Evolutionary conservation across 2,888 invertebrate genomes (phyloP).

Genomic region (Dryobotodes eremita): DNA sequence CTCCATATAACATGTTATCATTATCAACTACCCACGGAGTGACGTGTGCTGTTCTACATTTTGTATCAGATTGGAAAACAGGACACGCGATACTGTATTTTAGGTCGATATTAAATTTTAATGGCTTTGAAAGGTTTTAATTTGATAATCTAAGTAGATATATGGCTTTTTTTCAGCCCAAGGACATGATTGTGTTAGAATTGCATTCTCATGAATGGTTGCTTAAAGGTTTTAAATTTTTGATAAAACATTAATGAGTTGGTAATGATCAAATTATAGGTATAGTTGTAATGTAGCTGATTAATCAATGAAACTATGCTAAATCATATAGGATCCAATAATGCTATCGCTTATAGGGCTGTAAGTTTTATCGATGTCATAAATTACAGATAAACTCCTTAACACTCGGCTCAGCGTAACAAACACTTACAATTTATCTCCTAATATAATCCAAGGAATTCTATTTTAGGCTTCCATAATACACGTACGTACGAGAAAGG

Average conservation of each 20-base stretch:
- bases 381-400: too few species aligned
- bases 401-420: neutral
- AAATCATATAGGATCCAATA: neutral
- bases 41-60: constrained; percentile 37
- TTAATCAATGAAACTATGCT: neutral
- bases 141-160: constrained; percentile 27
- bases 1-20: constrained; percentile 56
- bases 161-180: constrained; percentile 22
- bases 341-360: neutral
- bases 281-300: neutral
- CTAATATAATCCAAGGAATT: constrained; percentile 22
- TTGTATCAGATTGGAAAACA: constrained; percentile 36
- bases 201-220: constrained; percentile 11
- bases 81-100: constrained; percentile 30
- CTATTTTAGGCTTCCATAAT: constrained; percentile 40
- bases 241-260: too few species aligned
- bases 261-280: neutral
- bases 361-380: neutral
- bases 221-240: neutral
- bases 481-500: constrained; percentile 34
- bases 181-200: constrained; percentile 24
- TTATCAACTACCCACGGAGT: constrained; percentile 52
- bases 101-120: constrained; percentile 22
- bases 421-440: constrained; percentile 5
- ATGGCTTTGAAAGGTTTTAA: constrained; percentile 18